Base-by-base conservation (phyloP, 2,113 vertebrate species). In the Natator depressus region DNA sequence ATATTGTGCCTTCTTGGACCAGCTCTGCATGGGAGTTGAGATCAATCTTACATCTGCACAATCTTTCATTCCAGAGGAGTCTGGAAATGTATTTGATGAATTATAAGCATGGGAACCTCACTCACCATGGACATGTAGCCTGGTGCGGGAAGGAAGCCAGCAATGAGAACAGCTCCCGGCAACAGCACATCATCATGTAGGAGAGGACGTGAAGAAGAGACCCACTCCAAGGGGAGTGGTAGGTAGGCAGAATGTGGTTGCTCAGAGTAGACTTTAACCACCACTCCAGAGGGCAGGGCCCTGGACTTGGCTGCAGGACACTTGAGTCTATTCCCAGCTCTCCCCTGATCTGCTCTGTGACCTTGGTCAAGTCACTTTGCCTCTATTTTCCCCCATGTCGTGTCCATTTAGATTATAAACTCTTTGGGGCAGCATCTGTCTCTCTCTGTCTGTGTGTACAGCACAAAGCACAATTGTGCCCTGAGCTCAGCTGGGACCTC, bases 11-110 rank as follows among this genome's bases (percentile, higher is more conserved):
- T 22, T 72, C 65, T 72, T 8, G 4, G 65, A 19, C n/a, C 35
- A 72, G 65, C 35, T 38, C n/a, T 72, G 35, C 19, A 38, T 69
- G 65, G 35, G 65, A n/a, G 65, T 16, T 69, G 35, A n/a, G 4
- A 35, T 2, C 65, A 19, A 6, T 17, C 31, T n/a, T n/a, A 35
- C 31, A 57, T 11, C 22, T 27, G 24, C 10, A 13, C 49, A 84
- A 29, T 6, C 17, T 46, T 24, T 53, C 14, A 9, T 81, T 59
- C 62, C 51, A 0, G 0, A 79, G 27, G 17, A 1, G 0, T 14
- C 65, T 38, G 65, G n/a, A 72, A 38, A 72, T 20, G 65, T 38
- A 38, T 19, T 10, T 38, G 8, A n/a, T 19, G 65, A 38, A 10
- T 7, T 11, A 72, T 4, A 20, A n/a, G 10, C 35, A 5, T n/a